Conservation (phyloP, 1,140 invertebrate genomes). For the Stenopsyche tienmushanensis region DNA sequence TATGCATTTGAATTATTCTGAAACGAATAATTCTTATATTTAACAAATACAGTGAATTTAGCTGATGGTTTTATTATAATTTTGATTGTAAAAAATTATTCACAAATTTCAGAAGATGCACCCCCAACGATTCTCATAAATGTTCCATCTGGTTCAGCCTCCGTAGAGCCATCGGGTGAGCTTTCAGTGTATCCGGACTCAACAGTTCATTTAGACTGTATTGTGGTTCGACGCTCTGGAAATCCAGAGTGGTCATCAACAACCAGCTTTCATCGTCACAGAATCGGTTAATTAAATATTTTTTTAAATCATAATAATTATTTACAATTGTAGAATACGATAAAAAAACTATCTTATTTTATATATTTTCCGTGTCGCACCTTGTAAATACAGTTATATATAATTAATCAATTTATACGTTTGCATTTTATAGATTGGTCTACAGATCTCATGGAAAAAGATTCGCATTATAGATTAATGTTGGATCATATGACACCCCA, state of each 20-base stretch:
- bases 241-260: slow-evolving; percentile 90
- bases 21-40: too few species aligned
- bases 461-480: slow-evolving; percentile 77
- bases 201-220: slow-evolving; percentile 80
- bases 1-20: too few species aligned
- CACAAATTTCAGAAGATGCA: slow-evolving; percentile 68
- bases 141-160: slow-evolving; percentile 75
- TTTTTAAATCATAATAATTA: not conserved
- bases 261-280: slow-evolving; percentile 71
- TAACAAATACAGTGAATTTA: too few species aligned
- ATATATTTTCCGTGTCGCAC: too few species aligned
- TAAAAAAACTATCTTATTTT: too few species aligned
- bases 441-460: slow-evolving; percentile 60
- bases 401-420: not conserved
- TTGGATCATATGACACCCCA: slow-evolving; percentile 77
- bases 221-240: slow-evolving; percentile 71
- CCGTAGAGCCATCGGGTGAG: slow-evolving; percentile 74
- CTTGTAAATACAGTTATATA: too few species aligned
- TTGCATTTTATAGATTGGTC: slow-evolving; percentile 14
- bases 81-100: too few species aligned
- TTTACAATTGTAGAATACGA: too few species aligned
- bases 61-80: too few species aligned
- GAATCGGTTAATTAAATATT: slow-evolving; percentile 61
- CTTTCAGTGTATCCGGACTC: slow-evolving; percentile 80
- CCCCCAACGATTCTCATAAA: slow-evolving; percentile 82